Evolutionary conservation across 2,888 invertebrate genomes (phyloP), one percentile per base, ranked within the genome.

Genomic region (Cynaeus angustus): DNA sequence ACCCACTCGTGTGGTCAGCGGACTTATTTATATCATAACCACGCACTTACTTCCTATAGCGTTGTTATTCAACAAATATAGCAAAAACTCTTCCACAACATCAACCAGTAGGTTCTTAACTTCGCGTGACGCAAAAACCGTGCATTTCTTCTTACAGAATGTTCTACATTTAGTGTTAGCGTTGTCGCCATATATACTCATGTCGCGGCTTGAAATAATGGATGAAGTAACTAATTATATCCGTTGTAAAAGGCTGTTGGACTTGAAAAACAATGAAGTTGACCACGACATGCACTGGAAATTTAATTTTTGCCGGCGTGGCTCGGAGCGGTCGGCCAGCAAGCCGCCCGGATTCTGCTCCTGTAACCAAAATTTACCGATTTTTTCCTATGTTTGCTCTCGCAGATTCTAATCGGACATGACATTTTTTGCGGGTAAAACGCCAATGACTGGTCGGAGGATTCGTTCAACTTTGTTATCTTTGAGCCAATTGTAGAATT

Each of bases 191-290:
- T 58, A 66, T 66, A 66, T 38, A 66, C 66, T 33, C 45, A 37
- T 45, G 46, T 45, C 43, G 55, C 53, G 53, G 53, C 70, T 72
- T 74, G 72, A 80, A 81, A 80, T 82, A 82, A 82, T 80, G 81
- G 80, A 82, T 82, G 78, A 79, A 80, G 79, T 78, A 78, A 81
- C 83, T 83, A 83, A 83, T 83, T 83, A 83, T 81, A 80, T 79
- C 77, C 78, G 79, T 76, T 80, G 79, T 80, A 80, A 78, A 77
- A 78, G 77, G 73, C 78, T 73, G 75, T 72, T 74, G 75, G 72
- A 72, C 70, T 70, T 74, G 76, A 79, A 80, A 80, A 80, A 79
- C 77, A 75, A 74, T 77, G 74, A 77, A 73, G 74, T 75, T 73
- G 67, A 72, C 70, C 21, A 21, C 66, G 67, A 33, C 33, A 33